Base-by-base conservation (phyloP, 2,797 vertebrate species). In the Podarcis siculus region DNA sequence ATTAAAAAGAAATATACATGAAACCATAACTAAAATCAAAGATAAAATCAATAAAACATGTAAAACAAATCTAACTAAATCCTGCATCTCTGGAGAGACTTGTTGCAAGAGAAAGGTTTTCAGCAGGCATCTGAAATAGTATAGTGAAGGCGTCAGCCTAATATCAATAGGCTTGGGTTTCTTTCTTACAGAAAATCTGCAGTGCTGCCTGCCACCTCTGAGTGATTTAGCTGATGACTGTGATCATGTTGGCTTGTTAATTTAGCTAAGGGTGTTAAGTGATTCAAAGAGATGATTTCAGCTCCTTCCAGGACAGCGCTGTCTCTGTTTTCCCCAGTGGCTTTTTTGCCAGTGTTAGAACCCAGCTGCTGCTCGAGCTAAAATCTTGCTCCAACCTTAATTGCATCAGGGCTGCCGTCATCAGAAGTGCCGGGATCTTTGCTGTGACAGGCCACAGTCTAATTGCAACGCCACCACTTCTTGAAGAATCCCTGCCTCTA, bases 181-280 rank as follows among this genome's bases (percentile, higher is more conserved):
- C 49, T 55, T 55, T 49, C 2, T 49, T 55, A 17, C 4, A 73
- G 77, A 5, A 35, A 58, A 64, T 0, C 35, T 64, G 87, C 15
- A 1, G 17, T 42, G n/a, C 55, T 78, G 0, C 0, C 0, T 0
- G 0, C 4, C 1, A 0, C 27, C 2, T 69, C 49, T 0, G 1
- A 37, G 39, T 30, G 42, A 42, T 77, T 37, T 88, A 82, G 4
- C 37, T 77, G 61, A 15, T 71, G 45, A n/a, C 27, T 61, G 78
- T 86, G 88, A 49, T 39, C 78, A 30, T 55, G 0, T 0, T 12
- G 30, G 76, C 27, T 89, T 5, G 0, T 67, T 90, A 87, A 81
- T 78, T 87, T 0, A 0, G 72, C 58, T 0, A 0, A 84, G 49
- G 8, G 73, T 19, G 30, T 84, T 82, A 83, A 81, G 49, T 82